Base-by-base conservation (phyloP, 2,888 invertebrate genomes). In the Phortica okadai region DNA sequence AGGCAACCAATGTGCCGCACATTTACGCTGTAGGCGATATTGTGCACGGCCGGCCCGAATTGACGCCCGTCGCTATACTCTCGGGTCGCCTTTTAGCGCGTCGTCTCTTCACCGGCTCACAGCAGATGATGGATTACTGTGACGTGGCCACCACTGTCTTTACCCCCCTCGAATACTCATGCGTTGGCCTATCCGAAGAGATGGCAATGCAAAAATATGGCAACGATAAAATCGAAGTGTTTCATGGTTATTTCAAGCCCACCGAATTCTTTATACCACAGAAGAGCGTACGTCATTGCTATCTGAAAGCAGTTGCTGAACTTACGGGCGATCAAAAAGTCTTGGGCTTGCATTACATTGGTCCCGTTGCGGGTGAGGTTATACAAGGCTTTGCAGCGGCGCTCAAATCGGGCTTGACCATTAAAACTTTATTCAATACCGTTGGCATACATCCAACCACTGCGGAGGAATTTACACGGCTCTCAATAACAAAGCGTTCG, bases 21-120 rank as follows among this genome's bases (percentile, higher is more conserved):
- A 95, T 99, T 77, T 98, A 94, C 92, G 99, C 98, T 6, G 96
- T 99, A 80, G 99, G 99, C 45, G 99, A 99, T 93, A 95, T 97
- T 82, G 92, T 97, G 78, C 93, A 95, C 83, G 96, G 95, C 80
- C 93, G 94, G 84, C 97, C 97, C 0, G 98, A 99, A 92, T 93
- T 99, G 50, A 98, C 99, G 0, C 99, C 99, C 2, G 98, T 98
- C 10, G 97, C 98, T 56, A 96, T 97, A 85, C 95, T 95, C 87
- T 97, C 98, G 41, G 99, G 98, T 44, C 94, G 95, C 76, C 92
- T 97, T 83, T 92, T 99, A 54, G 96, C 98, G 7, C 93, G 95
- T 59, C 92, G 97, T 54, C 90, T 97, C 56, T 96, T 95, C 90
- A 94, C 91, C 2, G 92, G 92, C 77, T 91, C 92, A 21, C 84